Conservation (phyloP, 1,140 invertebrate species). For the Cyclargus thomasi region DNA sequence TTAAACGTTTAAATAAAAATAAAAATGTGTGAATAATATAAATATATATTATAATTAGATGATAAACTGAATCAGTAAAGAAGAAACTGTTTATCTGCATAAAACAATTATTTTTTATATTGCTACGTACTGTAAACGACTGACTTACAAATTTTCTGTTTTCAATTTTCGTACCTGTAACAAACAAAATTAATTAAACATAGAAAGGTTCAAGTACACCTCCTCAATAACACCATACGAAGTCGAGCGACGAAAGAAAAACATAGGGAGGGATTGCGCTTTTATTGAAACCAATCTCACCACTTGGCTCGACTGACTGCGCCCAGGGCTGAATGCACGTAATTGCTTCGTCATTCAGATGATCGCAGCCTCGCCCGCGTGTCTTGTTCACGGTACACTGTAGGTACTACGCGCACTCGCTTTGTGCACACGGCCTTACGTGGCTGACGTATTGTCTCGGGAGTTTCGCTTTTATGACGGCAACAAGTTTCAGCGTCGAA, state of each 20-base stretch:
- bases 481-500: slow-evolving; percentile 62
- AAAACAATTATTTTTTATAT: too few species aligned
- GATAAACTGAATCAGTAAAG: too few species aligned
- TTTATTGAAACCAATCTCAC: slow-evolving; percentile 73
- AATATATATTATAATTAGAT: too few species aligned
- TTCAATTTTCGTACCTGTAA: background rate
- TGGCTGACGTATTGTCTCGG: slow-evolving; percentile 62
- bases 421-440: slow-evolving; percentile 59
- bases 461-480: slow-evolving; percentile 59
- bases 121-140: too few species aligned
- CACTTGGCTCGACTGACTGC: slow-evolving; percentile 68
- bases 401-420: slow-evolving; percentile 49
- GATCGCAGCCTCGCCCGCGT: slow-evolving; percentile 62
- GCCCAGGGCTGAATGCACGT: slow-evolving; percentile 62
- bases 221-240: slow-evolving; percentile 64
- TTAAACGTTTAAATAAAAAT: too few species aligned
- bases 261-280: slow-evolving; percentile 66
- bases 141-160: background rate
- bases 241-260: slow-evolving; percentile 71
- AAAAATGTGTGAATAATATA: too few species aligned
- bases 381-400: slow-evolving; percentile 70
- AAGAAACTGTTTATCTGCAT: too few species aligned
- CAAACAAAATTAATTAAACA: slow-evolving; percentile 5
- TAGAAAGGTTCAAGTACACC: slow-evolving; percentile 30
- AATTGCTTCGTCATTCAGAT: slow-evolving; percentile 72